These are phyloP conservation scores for Catagonus wagneri DNA, from an alignment of 2,113 vertebrate species.

Conservation along the genomic window DNA sequence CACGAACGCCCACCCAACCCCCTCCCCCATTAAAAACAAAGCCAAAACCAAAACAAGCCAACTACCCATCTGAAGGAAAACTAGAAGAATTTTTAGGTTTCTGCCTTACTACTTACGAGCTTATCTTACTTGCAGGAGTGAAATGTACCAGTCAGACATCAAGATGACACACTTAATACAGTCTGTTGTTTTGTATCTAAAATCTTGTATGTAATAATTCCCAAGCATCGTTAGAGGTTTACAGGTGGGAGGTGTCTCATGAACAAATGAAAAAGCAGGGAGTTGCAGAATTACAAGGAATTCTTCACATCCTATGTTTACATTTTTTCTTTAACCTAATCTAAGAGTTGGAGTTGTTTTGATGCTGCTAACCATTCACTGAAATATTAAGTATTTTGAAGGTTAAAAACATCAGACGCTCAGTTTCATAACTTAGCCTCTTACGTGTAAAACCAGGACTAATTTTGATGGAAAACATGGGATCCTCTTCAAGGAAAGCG, in stretches of 20 bases:
- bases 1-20: not conserved
- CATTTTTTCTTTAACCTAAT: not conserved
- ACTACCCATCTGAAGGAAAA: not conserved
- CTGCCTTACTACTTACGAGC: not conserved
- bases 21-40: not conserved
- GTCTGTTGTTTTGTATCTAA: not conserved
- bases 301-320: not conserved
- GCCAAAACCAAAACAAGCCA: not conserved
- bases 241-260: not conserved
- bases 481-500: not conserved
- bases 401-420: slow-evolving; percentile 21
- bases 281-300: not conserved
- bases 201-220: not conserved
- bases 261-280: not conserved
- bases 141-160: slow-evolving; percentile 19
- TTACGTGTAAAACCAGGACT: not conserved
- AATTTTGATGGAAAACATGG: not conserved
- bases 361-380: not conserved
- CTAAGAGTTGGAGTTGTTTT: not conserved
- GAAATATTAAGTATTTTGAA: slow-evolving; percentile 3
- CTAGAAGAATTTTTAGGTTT: not conserved
- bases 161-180: not conserved
- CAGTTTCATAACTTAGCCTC: not conserved
- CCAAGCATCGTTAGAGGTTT: not conserved
- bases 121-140: slow-evolving; percentile 29